These are phyloP conservation scores for Helicorthomorpha holstii DNA, from an alignment of 1,140 invertebrate genomes.

Conservation along the genomic window DNA sequence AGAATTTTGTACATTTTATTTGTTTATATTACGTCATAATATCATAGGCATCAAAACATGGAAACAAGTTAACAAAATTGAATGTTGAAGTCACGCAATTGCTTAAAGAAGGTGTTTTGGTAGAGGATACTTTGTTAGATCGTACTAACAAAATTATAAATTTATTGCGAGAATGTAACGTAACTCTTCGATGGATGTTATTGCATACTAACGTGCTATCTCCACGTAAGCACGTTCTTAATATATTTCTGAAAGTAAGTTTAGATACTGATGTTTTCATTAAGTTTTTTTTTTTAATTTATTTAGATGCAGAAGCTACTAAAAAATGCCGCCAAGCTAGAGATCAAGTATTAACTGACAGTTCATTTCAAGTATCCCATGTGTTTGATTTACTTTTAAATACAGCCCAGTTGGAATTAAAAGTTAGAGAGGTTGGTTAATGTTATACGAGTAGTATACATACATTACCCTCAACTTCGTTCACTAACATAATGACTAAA, in stretches of 20 bases:
- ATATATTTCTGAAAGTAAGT: constrained; percentile 5
- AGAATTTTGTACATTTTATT: constrained; percentile 1
- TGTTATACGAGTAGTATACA: neutral
- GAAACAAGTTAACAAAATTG: constrained; percentile 30
- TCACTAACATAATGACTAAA: constrained; percentile 9
- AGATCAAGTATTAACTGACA: constrained; percentile 58
- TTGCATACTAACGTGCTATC: constrained; percentile 56
- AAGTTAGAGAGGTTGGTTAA: constrained; percentile 39
- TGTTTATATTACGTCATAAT: constrained; percentile 12
- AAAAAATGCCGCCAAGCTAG: constrained; percentile 54
- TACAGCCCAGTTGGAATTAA: constrained; percentile 77
- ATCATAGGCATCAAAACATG: constrained; percentile 9
- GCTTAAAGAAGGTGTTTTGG: constrained; percentile 67
- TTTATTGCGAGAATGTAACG: constrained; percentile 75
- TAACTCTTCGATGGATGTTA: constrained; percentile 77
- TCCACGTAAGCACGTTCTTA: constrained; percentile 11
- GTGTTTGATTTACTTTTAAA: constrained; percentile 68
- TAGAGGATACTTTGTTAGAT: constrained; percentile 65
- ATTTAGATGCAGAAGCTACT: constrained; percentile 14
- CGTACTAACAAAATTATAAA: constrained; percentile 68
- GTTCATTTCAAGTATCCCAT: constrained; percentile 48
- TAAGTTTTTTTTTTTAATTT: neutral
- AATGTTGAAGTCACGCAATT: constrained; percentile 44
- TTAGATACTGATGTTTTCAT: neutral
- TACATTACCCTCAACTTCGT: too few species aligned